Evolutionary conservation across 2,797 vertebrate species (phyloP).

Genomic region (Lithobates pipiens): DNA sequence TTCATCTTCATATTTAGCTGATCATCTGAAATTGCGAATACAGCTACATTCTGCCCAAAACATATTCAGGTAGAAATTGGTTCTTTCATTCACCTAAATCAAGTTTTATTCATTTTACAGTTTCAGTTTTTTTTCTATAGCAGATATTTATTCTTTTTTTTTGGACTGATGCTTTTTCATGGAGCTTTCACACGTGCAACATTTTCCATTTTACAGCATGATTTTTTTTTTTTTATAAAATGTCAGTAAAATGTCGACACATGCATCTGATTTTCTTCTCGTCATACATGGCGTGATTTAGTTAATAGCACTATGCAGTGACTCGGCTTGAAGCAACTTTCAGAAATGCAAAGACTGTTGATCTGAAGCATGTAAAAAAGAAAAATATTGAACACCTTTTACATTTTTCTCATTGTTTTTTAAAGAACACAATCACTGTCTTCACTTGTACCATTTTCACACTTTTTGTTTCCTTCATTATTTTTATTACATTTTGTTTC

Average conservation of each 20-base stretch:
- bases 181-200: background rate
- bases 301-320: background rate
- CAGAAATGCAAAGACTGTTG: background rate
- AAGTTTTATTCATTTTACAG: too few species aligned
- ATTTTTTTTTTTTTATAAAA: background rate
- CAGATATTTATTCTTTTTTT: too few species aligned
- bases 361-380: background rate
- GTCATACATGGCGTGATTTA: conserved; percentile 61
- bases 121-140: too few species aligned
- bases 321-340: background rate
- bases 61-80: too few species aligned
- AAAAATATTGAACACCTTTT: background rate
- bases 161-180: background rate
- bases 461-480: too few species aligned
- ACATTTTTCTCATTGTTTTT: background rate
- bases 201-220: background rate
- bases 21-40: too few species aligned
- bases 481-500: background rate
- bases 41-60: too few species aligned
- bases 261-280: conserved; percentile 65
- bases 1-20: too few species aligned
- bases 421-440: background rate
- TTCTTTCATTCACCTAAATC: too few species aligned
- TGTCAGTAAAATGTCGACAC: conserved; percentile 46
- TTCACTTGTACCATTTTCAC: background rate